phyloP scores from a whole-genome alignment of 2,888 invertebrate species.

The Agonopterix heracliana region DNA sequence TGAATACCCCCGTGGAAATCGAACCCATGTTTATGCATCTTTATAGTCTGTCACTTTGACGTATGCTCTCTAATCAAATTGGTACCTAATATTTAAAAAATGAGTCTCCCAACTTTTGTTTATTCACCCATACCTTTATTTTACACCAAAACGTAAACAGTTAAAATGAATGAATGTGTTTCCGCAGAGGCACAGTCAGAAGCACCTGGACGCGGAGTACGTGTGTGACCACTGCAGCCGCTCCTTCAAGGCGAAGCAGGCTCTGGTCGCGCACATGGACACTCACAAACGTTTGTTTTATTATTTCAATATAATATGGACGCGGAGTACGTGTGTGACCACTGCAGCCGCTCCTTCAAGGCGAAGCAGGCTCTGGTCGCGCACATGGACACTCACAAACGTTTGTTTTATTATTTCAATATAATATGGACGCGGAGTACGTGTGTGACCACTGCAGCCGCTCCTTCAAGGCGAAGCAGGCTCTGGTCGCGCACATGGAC shows the following conservation, averaged over 20 bases:
- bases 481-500: conserved; percentile 47
- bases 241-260: conserved; percentile 40
- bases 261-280: conserved; percentile 47
- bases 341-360: conserved; percentile 47
- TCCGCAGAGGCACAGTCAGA: conserved; percentile 44
- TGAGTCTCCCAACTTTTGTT: too few species aligned
- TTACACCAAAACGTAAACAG: background rate
- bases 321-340: conserved; percentile 42
- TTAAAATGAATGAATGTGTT: too few species aligned
- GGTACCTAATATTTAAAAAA: too few species aligned
- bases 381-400: conserved; percentile 52
- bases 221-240: conserved; percentile 52
- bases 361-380: conserved; percentile 37
- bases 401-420: conserved; percentile 30
- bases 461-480: conserved; percentile 40
- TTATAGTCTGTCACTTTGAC: background rate
- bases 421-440: conserved; percentile 23
- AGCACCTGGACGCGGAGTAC: conserved; percentile 34
- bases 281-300: conserved; percentile 46
- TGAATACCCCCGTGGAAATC: background rate
- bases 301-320: conserved; percentile 13
- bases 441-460: conserved; percentile 52
- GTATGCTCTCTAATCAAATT: too few species aligned
- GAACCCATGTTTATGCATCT: too few species aligned
- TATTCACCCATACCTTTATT: too few species aligned